A percentile compares a stretch with the other conserved stretches of the same genome.
Conservation (phyloP, 2,888 invertebrate species). For the Pristionchus arcanus region DNA sequence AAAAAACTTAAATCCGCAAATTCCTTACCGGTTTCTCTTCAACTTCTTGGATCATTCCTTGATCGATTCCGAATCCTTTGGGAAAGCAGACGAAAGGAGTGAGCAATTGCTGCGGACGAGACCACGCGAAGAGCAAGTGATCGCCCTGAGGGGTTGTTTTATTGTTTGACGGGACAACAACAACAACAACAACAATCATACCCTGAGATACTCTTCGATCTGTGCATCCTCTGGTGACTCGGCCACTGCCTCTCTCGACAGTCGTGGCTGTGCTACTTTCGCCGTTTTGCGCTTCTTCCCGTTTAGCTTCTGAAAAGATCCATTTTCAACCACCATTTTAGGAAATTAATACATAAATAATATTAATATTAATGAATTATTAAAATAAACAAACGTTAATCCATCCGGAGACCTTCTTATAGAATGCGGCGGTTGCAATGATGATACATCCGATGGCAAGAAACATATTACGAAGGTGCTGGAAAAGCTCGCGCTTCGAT, state of each 20-base stretch:
- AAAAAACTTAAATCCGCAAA: no score
- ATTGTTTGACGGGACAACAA: neutral
- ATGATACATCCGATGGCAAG: no score
- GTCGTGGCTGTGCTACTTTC: neutral
- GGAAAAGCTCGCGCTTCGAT: neutral
- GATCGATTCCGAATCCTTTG: no score
- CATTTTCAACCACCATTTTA: no score
- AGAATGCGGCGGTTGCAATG: neutral
- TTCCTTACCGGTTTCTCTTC: neutral
- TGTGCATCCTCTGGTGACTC: neutral
- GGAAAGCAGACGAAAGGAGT: no score
- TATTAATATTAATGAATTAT: neutral
- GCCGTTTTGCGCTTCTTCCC: no score
- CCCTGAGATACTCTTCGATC: slow-evolving; percentile 28
- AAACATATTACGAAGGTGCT: no score
- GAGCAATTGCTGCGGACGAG: no score
- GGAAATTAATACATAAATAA: no score
- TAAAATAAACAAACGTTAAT: neutral
- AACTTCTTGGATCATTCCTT: no score
- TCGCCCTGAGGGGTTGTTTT: neutral
- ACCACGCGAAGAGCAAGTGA: neutral
- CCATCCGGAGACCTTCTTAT: neutral
- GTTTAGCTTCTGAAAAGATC: no score
- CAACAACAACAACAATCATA: no score
- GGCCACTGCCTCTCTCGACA: neutral